These are phyloP conservation scores for Pseudochromis fuscus DNA, from an alignment of 2,797 vertebrate species.

Conservation along the genomic window DNA sequence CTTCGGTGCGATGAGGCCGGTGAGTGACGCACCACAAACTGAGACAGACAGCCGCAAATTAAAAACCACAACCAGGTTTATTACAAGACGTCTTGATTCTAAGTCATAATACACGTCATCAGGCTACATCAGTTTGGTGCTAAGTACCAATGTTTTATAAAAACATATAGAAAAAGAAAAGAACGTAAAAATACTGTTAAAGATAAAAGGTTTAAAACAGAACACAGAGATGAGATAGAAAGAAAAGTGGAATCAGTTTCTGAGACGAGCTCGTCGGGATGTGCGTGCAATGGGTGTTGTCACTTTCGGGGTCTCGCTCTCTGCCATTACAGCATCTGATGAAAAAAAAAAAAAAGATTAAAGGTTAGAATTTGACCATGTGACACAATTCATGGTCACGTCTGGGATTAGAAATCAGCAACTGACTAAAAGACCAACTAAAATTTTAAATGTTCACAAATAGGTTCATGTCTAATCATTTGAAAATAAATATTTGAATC, in stretches of 20 bases:
- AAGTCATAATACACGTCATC: neutral
- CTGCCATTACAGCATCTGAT: slow-evolving; percentile 87
- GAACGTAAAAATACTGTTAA: slow-evolving; percentile 14
- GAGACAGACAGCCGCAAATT: slow-evolving; percentile 12
- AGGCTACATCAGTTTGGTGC: slow-evolving; percentile 8
- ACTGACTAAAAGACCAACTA: too few relatives aligned
- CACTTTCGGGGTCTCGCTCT: slow-evolving; percentile 93
- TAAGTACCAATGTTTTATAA: slow-evolving; percentile 11
- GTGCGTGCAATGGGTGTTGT: slow-evolving; percentile 92
- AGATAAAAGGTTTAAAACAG: neutral
- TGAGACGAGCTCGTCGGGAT: slow-evolving; percentile 84
- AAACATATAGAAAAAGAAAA: slow-evolving; percentile 17
- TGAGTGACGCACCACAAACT: slow-evolving; percentile 43
- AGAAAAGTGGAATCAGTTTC: slow-evolving; percentile 72
- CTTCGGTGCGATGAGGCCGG: neutral
- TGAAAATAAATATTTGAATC: slow-evolving; percentile 7
- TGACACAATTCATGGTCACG: too few relatives aligned
- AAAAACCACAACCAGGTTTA: slow-evolving; percentile 66
- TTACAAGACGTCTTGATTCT: slow-evolving; percentile 38
- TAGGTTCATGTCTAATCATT: neutral
- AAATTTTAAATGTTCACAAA: too few relatives aligned
- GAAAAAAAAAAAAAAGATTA: too few relatives aligned
- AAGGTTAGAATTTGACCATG: too few relatives aligned
- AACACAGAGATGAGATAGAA: slow-evolving; percentile 25
- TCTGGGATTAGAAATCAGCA: too few relatives aligned